Base-by-base conservation (phyloP, 2,113 vertebrate species). In the Anoura caudifer region DNA sequence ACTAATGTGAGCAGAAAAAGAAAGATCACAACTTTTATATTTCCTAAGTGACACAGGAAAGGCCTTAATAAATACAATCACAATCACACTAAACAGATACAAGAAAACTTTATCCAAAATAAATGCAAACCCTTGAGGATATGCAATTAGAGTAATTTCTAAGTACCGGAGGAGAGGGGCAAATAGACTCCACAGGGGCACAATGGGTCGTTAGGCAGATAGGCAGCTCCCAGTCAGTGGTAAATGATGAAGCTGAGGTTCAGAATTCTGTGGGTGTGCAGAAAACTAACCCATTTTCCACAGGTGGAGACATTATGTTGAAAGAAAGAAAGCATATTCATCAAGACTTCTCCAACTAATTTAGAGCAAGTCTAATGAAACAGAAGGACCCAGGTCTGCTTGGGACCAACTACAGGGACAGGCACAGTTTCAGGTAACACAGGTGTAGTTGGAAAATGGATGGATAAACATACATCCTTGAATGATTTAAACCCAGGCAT, bases 91-190 rank as follows among this genome's bases (percentile, higher is more conserved):
- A 52, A 52, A 54, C 31, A 80, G 94, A 67, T 26, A 65, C 41
- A 89, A 69, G 70, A 79, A 94, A 92, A 91, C 24, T 87, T 84
- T 63, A 94, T 90, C 13, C 59, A 75, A 88, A 95, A 93, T 91
- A 54, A 86, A 93, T 86, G 36, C 0, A 4, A 70, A 7, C 4
- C 67, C 82, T 96, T 47, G 67, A 86, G 38, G 56, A 75, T 59
- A 95, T 65, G n/a, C 47, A 95, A 93, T 94, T 95, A 96, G 43
- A 94, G 36, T 95, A 45, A 86, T 83, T 93, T 88, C 20, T 43
- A 76, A 87, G 47, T 52, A 69, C 26, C 17, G 1, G 52, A 95
- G 54, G 61, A 47, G 24, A 95, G 54, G 67, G 52, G 19, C 28
- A 95, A 95, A 86, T 36, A 96, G 52, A 91, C 28, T 69, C 20